Percentiles rank a stretch among this genome's conserved stretches.
Evolutionary conservation across 2,113 vertebrate genomes (phyloP).

Genomic region (Ginglymostoma cirratum): DNA sequence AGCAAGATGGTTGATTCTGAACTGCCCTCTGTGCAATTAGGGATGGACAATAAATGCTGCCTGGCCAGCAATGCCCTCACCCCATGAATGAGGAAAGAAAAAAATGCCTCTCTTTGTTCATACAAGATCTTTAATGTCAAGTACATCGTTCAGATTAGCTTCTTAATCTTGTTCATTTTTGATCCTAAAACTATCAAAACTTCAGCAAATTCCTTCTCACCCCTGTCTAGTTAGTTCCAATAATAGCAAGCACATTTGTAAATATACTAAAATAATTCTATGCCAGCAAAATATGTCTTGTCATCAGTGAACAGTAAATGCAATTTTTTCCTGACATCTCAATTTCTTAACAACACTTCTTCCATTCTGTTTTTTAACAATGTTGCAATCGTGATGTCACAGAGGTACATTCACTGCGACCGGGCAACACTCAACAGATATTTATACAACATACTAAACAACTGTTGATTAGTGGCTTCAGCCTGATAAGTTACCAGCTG

Average conservation of each 20-base stretch:
- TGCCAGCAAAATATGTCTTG: not conserved
- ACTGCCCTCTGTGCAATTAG: no score
- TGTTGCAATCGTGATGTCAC: not conserved
- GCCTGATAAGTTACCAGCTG: not conserved
- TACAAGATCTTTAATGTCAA: not conserved
- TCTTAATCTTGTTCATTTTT: not conserved
- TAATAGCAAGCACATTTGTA: not conserved
- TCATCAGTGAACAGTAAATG: not conserved
- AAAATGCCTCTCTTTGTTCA: not conserved
- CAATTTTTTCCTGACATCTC: not conserved
- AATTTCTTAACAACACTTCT: not conserved
- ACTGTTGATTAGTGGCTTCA: not conserved
- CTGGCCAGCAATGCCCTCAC: no score
- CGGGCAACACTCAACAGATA: not conserved
- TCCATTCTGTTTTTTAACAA: not conserved
- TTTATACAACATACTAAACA: not conserved
- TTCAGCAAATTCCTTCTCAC: not conserved
- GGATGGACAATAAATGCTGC: no score
- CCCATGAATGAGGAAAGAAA: no score
- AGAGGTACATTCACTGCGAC: not conserved
- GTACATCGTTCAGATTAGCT: not conserved
- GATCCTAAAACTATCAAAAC: not conserved
- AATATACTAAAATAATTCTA: not conserved
- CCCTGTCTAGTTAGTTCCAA: not conserved
- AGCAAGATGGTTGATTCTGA: no score